phyloP scores from a whole-genome alignment of 2,888 invertebrate species.

The Arge pagana region DNA sequence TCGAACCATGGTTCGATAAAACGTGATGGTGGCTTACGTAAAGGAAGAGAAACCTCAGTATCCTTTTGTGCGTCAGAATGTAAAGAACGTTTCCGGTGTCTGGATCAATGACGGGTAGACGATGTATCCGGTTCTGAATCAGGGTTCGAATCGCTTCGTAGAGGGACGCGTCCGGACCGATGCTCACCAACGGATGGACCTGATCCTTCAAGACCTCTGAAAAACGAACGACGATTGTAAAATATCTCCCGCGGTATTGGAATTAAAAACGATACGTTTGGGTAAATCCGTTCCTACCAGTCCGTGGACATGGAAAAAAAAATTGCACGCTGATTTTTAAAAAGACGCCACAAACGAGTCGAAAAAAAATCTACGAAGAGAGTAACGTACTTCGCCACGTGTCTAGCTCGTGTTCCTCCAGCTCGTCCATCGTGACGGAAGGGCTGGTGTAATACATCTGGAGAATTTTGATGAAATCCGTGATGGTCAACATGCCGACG shows the following conservation, averaged over 20 bases:
- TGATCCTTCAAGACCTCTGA: slow-evolving; percentile 85
- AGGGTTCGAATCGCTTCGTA: slow-evolving; percentile 93
- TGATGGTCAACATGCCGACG: slow-evolving; percentile 98
- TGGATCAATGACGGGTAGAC: slow-evolving; percentile 95
- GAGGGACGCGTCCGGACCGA: slow-evolving; percentile 89
- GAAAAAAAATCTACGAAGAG: too few relatives aligned
- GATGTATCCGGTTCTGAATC: slow-evolving; percentile 92
- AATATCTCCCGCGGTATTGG: too few relatives aligned
- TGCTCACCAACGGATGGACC: slow-evolving; percentile 85
- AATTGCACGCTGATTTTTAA: not conserved
- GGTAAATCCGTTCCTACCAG: not conserved
- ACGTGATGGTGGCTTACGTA: slow-evolving; percentile 87
- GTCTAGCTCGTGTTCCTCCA: slow-evolving; percentile 95
- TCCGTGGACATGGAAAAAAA: not conserved
- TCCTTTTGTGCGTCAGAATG: slow-evolving; percentile 97
- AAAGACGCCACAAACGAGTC: not conserved
- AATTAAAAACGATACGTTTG: too few relatives aligned
- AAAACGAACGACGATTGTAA: slow-evolving; percentile 35
- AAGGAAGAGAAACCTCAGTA: slow-evolving; percentile 95
- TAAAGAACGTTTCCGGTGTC: slow-evolving; percentile 95
- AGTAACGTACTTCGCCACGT: slow-evolving; percentile 85
- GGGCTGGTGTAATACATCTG: slow-evolving; percentile 97
- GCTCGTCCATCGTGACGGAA: slow-evolving; percentile 90
- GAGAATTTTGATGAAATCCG: slow-evolving; percentile 98
- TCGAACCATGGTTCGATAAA: slow-evolving; percentile 8